A percentile compares a stretch with the other conserved stretches of the same genome.
Evolutionary conservation across 2,888 invertebrate species (phyloP).

Genomic region (Euphydryas editha): DNA sequence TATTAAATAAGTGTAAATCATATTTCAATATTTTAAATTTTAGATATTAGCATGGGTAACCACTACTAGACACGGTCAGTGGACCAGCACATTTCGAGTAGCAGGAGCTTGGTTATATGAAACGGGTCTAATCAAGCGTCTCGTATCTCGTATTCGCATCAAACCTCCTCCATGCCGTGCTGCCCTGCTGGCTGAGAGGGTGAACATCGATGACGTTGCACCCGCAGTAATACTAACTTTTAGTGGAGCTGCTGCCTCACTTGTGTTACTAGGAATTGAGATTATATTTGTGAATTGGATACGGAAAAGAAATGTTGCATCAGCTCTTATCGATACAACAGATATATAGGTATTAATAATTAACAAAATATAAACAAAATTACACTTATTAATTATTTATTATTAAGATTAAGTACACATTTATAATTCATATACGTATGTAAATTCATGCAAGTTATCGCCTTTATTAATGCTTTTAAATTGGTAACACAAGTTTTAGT

Average conservation of each 20-base stretch:
- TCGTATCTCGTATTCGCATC: constrained; percentile 52
- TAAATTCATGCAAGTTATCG: too few relatives aligned
- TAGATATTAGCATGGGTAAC: constrained; percentile 62
- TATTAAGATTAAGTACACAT: too few relatives aligned
- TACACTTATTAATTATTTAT: not conserved
- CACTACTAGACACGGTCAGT: constrained; percentile 59
- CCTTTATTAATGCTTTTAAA: too few relatives aligned
- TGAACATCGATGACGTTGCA: constrained; percentile 64
- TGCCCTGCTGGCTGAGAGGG: constrained; percentile 66
- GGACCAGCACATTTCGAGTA: constrained; percentile 54
- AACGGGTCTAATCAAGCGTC: constrained; percentile 58
- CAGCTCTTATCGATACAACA: not conserved
- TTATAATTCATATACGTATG: too few relatives aligned
- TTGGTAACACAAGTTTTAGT: too few relatives aligned
- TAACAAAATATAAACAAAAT: too few relatives aligned
- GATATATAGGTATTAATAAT: too few relatives aligned
- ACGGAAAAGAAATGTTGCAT: not conserved
- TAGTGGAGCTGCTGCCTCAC: constrained; percentile 54
- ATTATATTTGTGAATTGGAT: constrained; percentile 51
- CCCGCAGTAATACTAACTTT: constrained; percentile 54
- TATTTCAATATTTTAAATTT: not conserved
- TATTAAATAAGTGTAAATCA: too few relatives aligned
- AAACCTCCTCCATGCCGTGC: constrained; percentile 64
- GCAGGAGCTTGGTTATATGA: constrained; percentile 64
- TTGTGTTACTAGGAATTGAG: constrained; percentile 58